A percentile compares a stretch with the other conserved stretches of the same genome.
Evolutionary conservation across 1,140 invertebrate species (phyloP).

Genomic region (Formica selysi): DNA sequence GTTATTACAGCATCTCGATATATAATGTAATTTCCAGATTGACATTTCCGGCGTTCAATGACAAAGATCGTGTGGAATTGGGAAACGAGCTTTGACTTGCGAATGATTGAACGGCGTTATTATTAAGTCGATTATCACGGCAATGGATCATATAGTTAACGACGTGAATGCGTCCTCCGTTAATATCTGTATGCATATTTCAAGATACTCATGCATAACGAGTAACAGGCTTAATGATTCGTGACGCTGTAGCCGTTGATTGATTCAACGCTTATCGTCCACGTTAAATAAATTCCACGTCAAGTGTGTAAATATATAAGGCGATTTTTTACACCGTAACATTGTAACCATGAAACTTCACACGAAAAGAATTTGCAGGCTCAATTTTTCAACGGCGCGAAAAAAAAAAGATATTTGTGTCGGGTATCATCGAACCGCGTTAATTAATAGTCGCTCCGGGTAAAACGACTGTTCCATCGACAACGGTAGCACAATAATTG

Average conservation of each 20-base stretch:
- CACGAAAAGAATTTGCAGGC: background rate
- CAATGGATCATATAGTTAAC: conserved; percentile 46
- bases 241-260: background rate
- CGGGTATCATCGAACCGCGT: conserved; percentile 34
- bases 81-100: background rate
- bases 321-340: background rate
- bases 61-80: conserved; percentile 37
- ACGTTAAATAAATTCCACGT: background rate
- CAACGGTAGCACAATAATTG: conserved; percentile 58
- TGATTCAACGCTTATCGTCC: background rate
- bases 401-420: background rate
- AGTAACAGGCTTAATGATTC: background rate
- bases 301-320: background rate
- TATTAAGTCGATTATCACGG: conserved; percentile 51
- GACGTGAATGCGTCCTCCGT: background rate
- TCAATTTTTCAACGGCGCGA: conserved; percentile 31
- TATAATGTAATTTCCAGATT: conserved; percentile 27
- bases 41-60: conserved; percentile 9
- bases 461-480: conserved; percentile 48
- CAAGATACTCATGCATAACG: background rate
- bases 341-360: background rate
- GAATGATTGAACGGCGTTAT: conserved; percentile 55
- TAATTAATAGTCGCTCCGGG: conserved; percentile 58
- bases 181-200: conserved; percentile 34
- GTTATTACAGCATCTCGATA: background rate